Conservation (phyloP, 2,888 invertebrate species). For the Oscheius onirici region DNA sequence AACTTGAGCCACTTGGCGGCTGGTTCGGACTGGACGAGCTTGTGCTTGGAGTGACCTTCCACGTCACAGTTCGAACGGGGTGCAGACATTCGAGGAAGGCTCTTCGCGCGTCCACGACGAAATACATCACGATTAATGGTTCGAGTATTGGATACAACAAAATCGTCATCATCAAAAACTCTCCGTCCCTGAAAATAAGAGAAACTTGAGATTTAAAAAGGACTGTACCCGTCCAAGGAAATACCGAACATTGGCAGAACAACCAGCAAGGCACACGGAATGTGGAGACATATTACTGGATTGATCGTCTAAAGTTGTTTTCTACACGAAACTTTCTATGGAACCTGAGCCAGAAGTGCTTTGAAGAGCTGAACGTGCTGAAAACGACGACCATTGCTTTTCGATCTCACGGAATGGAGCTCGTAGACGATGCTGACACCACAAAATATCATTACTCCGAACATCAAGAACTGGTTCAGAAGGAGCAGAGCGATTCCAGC, state of each 20-base stretch:
- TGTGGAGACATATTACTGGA: not conserved
- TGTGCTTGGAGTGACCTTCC: not conserved
- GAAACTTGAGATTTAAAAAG: not conserved
- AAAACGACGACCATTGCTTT: not conserved
- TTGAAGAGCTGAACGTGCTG: not conserved
- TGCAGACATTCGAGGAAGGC: not conserved
- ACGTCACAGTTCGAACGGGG: not conserved
- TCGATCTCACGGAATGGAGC: not conserved
- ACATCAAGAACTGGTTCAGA: not conserved
- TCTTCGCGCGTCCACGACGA: not conserved
- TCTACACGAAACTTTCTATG: not conserved
- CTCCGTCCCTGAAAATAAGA: not conserved
- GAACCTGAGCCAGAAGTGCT: not conserved
- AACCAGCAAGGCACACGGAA: not conserved
- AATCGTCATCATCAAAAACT: not conserved
- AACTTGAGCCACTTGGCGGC: too few species aligned
- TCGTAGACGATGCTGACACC: not conserved
- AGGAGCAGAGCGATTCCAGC: not conserved
- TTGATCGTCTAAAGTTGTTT: not conserved
- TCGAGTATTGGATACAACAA: not conserved
- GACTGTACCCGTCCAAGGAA: not conserved
- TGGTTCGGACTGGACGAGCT: not conserved
- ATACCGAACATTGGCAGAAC: not conserved
- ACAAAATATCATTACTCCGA: not conserved
- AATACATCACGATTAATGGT: conserved; percentile 11